Conservation (phyloP, 2,888 invertebrate genomes). For the Phytoseiulus persimilis region DNA sequence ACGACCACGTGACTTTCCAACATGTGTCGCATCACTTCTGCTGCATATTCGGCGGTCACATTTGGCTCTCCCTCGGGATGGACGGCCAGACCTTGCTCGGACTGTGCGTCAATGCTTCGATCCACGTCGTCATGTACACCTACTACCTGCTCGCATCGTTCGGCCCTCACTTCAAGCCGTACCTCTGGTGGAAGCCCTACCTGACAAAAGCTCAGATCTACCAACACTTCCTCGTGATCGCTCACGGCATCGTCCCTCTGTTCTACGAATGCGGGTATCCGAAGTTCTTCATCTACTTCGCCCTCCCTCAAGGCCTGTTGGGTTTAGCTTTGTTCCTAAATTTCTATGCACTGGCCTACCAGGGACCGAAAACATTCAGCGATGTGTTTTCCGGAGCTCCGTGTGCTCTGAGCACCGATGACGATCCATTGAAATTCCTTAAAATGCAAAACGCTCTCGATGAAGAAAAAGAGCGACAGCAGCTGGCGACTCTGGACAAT, state of each 20-base stretch:
- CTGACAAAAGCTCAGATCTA: slow-evolving; percentile 9
- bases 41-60: slow-evolving; percentile 23
- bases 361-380: not conserved
- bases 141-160: slow-evolving; percentile 35
- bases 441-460: slow-evolving; percentile 6
- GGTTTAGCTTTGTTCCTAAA: slow-evolving; percentile 31
- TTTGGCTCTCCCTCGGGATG: slow-evolving; percentile 28
- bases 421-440: slow-evolving; percentile 10
- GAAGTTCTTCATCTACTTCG: slow-evolving; percentile 28
- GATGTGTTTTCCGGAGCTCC: slow-evolving; percentile 7
- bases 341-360: slow-evolving; percentile 21
- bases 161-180: slow-evolving; percentile 19
- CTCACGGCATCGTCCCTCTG: slow-evolving; percentile 18
- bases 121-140: slow-evolving; percentile 27
- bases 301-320: slow-evolving; percentile 31
- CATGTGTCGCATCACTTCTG: slow-evolving; percentile 51
- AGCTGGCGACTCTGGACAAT: not conserved
- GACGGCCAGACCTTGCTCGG: slow-evolving; percentile 27
- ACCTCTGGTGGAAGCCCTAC: slow-evolving; percentile 24
- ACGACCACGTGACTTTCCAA: slow-evolving; percentile 50
- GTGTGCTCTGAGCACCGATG: not conserved
- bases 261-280: slow-evolving; percentile 33
- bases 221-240: slow-evolving; percentile 29
- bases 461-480: not conserved
- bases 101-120: slow-evolving; percentile 5